Conservation (phyloP, 1,140 invertebrate species). For the Bursaphelenchus mucronatus region DNA sequence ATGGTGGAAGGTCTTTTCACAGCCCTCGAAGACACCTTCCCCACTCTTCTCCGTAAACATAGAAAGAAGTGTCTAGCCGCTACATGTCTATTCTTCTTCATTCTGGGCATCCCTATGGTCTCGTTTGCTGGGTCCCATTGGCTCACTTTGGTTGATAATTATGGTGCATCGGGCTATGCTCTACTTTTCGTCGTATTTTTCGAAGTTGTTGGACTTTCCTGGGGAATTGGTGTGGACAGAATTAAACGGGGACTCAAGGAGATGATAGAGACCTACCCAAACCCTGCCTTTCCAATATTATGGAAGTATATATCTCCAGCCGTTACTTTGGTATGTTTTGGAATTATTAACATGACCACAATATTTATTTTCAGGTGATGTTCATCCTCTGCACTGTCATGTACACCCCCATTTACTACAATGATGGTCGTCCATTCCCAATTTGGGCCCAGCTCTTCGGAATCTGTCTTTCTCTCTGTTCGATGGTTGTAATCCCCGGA, state of each 20-base stretch:
- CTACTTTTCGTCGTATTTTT: slow-evolving; percentile 95
- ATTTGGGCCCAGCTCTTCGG: slow-evolving; percentile 89
- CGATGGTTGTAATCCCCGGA: slow-evolving; percentile 88
- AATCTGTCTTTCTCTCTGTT: slow-evolving; percentile 85
- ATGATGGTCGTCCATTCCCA: slow-evolving; percentile 70
- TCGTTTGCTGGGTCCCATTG: slow-evolving; percentile 79
- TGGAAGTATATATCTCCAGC: slow-evolving; percentile 79
- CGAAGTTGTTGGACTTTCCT: slow-evolving; percentile 89
- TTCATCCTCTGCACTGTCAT: slow-evolving; percentile 73
- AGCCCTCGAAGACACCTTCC: slow-evolving; percentile 58
- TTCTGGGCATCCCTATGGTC: slow-evolving; percentile 59
- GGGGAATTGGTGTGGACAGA: slow-evolving; percentile 90
- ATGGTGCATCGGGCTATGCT: slow-evolving; percentile 84
- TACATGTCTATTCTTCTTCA: slow-evolving; percentile 55
- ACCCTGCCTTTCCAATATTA: slow-evolving; percentile 83
- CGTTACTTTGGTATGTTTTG: slow-evolving; percentile 71
- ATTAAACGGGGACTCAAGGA: slow-evolving; percentile 95
- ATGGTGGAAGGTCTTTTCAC: slow-evolving; percentile 61
- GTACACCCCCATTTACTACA: slow-evolving; percentile 81
- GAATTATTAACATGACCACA: background rate
- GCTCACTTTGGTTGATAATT: slow-evolving; percentile 86
- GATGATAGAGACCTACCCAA: slow-evolving; percentile 95
- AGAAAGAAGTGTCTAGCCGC: slow-evolving; percentile 53
- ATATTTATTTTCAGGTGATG: slow-evolving; percentile 29
- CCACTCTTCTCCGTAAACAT: slow-evolving; percentile 51